Evolutionary conservation across 1,140 invertebrate genomes (phyloP).

Genomic region (Drosophila tropicalis): DNA sequence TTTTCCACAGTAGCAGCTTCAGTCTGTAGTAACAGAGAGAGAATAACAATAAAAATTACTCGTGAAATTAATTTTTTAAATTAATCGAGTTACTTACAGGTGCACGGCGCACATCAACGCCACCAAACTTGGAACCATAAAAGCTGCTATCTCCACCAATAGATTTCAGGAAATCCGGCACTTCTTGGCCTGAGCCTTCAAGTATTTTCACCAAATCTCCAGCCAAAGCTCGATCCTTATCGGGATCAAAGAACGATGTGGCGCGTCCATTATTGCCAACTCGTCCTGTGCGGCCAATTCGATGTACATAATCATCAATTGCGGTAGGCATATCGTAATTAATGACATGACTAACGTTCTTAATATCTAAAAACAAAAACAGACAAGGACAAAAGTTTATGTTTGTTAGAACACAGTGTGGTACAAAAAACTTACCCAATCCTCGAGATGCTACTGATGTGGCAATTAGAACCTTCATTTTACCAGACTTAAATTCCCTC

Average conservation of each 20-base stretch:
- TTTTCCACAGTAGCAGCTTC: conserved; percentile 26
- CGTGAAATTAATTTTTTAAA: too few species aligned
- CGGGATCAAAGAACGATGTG: conserved; percentile 92
- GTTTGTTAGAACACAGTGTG: too few species aligned
- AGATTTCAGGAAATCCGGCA: conserved; percentile 87
- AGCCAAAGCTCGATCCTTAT: conserved; percentile 86
- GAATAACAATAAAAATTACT: too few species aligned
- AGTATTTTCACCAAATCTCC: conserved; percentile 89
- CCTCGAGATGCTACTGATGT: conserved; percentile 97
- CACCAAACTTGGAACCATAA: conserved; percentile 83
- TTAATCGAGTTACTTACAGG: conserved; percentile 49
- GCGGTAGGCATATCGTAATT: conserved; percentile 94
- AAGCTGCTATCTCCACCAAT: conserved; percentile 77
- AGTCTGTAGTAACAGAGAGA: conserved; percentile 21
- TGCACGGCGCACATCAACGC: conserved; percentile 84
- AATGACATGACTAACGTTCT: conserved; percentile 92
- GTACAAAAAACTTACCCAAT: conserved; percentile 86
- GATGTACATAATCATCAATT: conserved; percentile 97
- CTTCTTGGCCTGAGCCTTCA: conserved; percentile 85
- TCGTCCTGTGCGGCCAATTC: conserved; percentile 96
- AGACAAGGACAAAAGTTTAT: conserved; percentile 87
- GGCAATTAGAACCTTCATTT: conserved; percentile 92
- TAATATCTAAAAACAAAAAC: conserved; percentile 58
- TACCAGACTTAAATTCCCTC: conserved; percentile 90
- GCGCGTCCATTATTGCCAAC: conserved; percentile 96